Conservation (phyloP, 2,888 invertebrate species). For the Netelia fuscicornis region DNA sequence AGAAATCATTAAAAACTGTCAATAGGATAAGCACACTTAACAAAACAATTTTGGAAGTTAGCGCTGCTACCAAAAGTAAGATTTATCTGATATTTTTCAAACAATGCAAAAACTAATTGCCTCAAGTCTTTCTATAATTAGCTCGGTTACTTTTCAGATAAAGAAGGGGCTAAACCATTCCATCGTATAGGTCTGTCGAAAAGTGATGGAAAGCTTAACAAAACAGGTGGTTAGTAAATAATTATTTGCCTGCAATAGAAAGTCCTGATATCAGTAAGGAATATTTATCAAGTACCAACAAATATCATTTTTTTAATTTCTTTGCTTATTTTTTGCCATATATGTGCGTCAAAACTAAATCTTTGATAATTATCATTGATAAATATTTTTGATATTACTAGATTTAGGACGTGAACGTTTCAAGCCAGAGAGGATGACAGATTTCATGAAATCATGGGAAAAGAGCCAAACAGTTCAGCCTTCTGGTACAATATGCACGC, state of each 20-base stretch:
- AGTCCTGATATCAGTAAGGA: not conserved
- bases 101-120: not conserved
- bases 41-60: not conserved
- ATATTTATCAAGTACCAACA: not conserved
- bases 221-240: constrained; percentile 20
- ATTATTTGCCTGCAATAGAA: not conserved
- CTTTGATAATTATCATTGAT: too few relatives aligned
- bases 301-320: not conserved
- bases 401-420: not conserved
- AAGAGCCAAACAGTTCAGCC: constrained; percentile 38
- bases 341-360: not conserved
- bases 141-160: constrained; percentile 6
- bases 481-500: not conserved
- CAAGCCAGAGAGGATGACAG: constrained; percentile 36
- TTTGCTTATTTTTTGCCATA: not conserved
- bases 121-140: not conserved
- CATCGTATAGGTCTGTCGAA: constrained; percentile 13
- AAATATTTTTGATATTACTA: not conserved
- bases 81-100: not conserved
- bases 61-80: not conserved
- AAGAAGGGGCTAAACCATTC: not conserved
- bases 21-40: not conserved
- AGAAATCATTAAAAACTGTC: not conserved
- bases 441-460: constrained; percentile 49
- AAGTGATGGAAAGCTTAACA: constrained; percentile 42